Evolutionary conservation across 2,888 invertebrate genomes (phyloP), one percentile per base, ranked within the genome.

Genomic region (Pyralis farinalis): DNA sequence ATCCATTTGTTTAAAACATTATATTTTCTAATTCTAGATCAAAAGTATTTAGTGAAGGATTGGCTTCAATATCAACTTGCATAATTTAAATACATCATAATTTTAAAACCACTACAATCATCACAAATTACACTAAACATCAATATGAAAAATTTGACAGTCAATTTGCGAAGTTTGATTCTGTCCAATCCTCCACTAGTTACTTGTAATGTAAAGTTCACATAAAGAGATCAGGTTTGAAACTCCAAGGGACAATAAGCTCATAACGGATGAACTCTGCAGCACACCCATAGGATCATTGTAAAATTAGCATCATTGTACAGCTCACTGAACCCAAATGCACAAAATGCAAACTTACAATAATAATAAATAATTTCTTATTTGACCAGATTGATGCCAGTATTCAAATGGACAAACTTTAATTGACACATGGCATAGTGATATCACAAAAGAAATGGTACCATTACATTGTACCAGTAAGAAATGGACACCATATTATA

Each of bases 391-490:
- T 73, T 71, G 56, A 75, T 83, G 84, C 77, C 84, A 85, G 73
- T 63, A 57, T 64, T 63, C 58, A 67, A 76, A 75, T 78, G 84
- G 82, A 85, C 83, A 86, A 16, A 80, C 72, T 82, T 81, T 85
- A 85, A 85, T 85, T 87, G 85, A 86, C 85, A 78, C 85, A 79
- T 84, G 82, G 84, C 82, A 85, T 78, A 65, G 56, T 71, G 61
- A 63, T 84, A 85, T 85, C 85, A 85, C 84, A 82, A 82, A 82
- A 65, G 58, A 72, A 73, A 66, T 68, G 71, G 73, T 77, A 72
- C 71, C 57, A 65, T 74, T 70, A 77, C 54, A 65, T 69, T 67
- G 73, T 73, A 77, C 77, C 70, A 42, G 64, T 60, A 57, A 43
- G 59, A 70, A 64, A 65, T 71, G 70, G 73, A 73, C 70, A 71